Conservation (phyloP, 1,140 invertebrate genomes). For the Drosophila kepulauana region DNA sequence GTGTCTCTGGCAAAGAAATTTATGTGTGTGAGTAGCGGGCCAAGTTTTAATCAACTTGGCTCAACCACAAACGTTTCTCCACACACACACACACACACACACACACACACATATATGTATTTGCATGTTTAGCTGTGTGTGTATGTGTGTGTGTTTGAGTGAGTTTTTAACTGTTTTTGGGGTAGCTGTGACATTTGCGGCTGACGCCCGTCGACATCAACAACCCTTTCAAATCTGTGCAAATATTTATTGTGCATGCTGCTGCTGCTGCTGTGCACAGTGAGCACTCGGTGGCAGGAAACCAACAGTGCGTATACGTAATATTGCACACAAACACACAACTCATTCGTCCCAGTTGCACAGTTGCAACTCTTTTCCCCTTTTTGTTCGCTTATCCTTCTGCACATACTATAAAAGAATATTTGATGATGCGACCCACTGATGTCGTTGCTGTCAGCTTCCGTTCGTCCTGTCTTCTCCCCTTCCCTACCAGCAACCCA, state of each 20-base stretch:
- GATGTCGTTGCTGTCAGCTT: slow-evolving; percentile 18
- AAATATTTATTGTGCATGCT: slow-evolving; percentile 55
- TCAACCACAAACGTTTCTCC: slow-evolving; percentile 27
- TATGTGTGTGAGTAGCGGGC: not conserved
- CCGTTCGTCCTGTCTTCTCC: not conserved
- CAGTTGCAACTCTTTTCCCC: slow-evolving; percentile 10
- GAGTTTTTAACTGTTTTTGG: not conserved
- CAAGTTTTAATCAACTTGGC: slow-evolving; percentile 51
- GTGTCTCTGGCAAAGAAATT: not conserved
- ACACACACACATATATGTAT: slow-evolving; percentile 28
- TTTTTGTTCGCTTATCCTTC: slow-evolving; percentile 2
- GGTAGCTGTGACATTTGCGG: slow-evolving; percentile 24
- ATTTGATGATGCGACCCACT: slow-evolving; percentile 42
- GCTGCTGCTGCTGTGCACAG: slow-evolving; percentile 15
- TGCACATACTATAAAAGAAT: slow-evolving; percentile 45
- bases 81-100: slow-evolving; percentile 20
- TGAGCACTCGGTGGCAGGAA: slow-evolving; percentile 4
- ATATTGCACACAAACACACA: not conserved
- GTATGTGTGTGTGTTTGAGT: not conserved
- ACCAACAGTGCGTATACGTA: not conserved
- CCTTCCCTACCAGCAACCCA: not conserved
- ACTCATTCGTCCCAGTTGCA: slow-evolving; percentile 1
- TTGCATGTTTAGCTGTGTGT: not conserved
- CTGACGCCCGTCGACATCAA: slow-evolving; percentile 22
- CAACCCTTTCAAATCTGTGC: slow-evolving; percentile 52